Conservation (phyloP, 2,888 invertebrate species). For the Trichacis sp. region DNA sequence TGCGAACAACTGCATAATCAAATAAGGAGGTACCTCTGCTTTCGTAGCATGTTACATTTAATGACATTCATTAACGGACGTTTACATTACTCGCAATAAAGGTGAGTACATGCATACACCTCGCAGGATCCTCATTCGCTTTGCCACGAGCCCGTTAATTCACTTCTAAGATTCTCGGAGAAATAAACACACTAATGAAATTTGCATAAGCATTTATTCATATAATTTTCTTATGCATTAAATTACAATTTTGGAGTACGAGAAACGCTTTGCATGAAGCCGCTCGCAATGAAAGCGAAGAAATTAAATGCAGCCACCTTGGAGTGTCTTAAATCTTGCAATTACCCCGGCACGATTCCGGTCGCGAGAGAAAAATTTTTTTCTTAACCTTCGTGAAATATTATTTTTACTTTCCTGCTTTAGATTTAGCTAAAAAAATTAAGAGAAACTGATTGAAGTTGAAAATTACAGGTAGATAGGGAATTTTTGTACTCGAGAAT, state of each 20-base stretch:
- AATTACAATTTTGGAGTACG: constrained; percentile 30
- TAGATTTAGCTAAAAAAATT: too few species aligned
- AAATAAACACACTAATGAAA: constrained; percentile 45
- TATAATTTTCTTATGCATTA: constrained; percentile 30
- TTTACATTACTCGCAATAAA: constrained; percentile 64
- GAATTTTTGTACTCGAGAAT: too few species aligned
- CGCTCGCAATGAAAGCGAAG: not conserved
- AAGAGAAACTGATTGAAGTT: too few species aligned
- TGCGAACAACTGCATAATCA: constrained; percentile 39
- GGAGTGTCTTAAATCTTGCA: not conserved
- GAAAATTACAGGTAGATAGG: too few species aligned
- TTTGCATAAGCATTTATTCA: constrained; percentile 37
- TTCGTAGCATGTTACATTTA: constrained; percentile 60
- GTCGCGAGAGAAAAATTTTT: not conserved
- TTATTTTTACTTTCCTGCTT: too few species aligned
- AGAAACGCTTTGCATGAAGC: constrained; percentile 18
- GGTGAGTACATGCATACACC: constrained; percentile 47
- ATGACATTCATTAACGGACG: constrained; percentile 65
- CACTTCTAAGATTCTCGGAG: constrained; percentile 42
- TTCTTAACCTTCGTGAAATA: too few species aligned
- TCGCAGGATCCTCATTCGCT: constrained; percentile 48
- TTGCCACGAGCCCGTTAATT: constrained; percentile 43
- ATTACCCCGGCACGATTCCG: not conserved
- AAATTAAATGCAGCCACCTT: not conserved
- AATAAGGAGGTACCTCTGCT: constrained; percentile 47